phyloP scores from a whole-genome alignment of 2,797 vertebrate species.

The Silurus lanzhouensis region DNA sequence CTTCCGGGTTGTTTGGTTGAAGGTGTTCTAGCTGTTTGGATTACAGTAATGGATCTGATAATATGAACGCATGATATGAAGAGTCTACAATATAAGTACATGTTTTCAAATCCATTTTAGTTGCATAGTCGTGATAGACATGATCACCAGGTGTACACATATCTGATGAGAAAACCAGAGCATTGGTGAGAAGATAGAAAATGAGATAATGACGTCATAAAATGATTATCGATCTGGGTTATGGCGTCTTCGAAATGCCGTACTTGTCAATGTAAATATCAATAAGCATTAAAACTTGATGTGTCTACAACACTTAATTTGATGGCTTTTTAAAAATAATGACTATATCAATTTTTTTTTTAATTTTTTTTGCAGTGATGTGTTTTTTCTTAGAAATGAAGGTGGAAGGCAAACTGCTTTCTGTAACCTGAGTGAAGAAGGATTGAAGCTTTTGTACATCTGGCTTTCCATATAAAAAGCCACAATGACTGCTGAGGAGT shows the following conservation, averaged over 20 bases:
- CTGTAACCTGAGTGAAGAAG: background rate
- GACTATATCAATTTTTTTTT: no score
- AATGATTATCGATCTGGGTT: no score
- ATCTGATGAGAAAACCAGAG: background rate
- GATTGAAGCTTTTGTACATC: constrained; percentile 59
- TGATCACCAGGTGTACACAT: background rate
- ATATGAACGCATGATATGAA: background rate
- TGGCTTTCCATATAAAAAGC: background rate
- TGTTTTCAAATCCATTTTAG: background rate
- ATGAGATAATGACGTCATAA: background rate
- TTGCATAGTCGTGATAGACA: background rate
- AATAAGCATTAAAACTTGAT: background rate
- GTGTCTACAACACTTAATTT: background rate
- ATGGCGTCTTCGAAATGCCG: no score
- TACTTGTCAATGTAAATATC: no score
- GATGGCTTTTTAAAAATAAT: background rate
- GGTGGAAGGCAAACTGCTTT: background rate
- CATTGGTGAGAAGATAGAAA: background rate
- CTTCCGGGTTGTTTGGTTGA: background rate
- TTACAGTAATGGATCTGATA: background rate
- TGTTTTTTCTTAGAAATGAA: background rate
- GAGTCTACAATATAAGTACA: background rate
- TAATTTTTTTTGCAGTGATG: constrained; percentile 2
- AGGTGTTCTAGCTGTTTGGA: background rate
- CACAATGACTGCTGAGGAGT: constrained; percentile 82